Evolutionary conservation across 1,140 invertebrate genomes (phyloP).

Genomic region (Ceratitis capitata): DNA sequence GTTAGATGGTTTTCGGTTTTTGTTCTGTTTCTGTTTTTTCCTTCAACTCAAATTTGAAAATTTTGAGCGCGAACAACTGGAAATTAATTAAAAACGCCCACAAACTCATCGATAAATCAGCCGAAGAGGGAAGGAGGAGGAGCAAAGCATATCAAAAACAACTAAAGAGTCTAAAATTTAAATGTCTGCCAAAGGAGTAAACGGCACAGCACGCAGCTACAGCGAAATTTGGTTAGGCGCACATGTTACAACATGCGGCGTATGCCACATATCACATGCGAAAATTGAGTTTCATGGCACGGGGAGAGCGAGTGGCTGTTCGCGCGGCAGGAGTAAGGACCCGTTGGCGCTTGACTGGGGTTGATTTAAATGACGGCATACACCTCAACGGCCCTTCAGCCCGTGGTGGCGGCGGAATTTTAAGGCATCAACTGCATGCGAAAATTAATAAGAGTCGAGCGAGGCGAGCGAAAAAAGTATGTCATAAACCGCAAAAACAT

Average conservation of each 20-base stretch:
- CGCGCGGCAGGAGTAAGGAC: background rate
- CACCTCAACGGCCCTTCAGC: background rate
- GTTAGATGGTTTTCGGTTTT: background rate
- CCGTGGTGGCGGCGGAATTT: background rate
- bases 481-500: slow-evolving; percentile 2
- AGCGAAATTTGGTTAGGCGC: background rate
- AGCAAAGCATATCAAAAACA: background rate
- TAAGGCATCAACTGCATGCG: background rate
- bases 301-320: too few relatives aligned
- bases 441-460: background rate
- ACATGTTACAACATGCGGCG: slow-evolving; percentile 17
- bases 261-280: slow-evolving; percentile 8
- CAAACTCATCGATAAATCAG: slow-evolving; percentile 33
- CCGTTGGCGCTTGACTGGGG: background rate
- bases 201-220: background rate
- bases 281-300: background rate
- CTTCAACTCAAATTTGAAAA: too few relatives aligned
- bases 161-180: background rate
- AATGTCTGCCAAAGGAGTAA: background rate
- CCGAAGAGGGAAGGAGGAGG: background rate
- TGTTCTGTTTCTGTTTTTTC: too few relatives aligned
- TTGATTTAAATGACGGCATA: background rate
- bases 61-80: background rate
- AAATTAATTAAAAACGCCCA: slow-evolving; percentile 38
- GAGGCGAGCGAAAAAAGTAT: too few relatives aligned